phyloP scores from a whole-genome alignment of 1,140 invertebrate species.

The Acyrthosiphon pisum region DNA sequence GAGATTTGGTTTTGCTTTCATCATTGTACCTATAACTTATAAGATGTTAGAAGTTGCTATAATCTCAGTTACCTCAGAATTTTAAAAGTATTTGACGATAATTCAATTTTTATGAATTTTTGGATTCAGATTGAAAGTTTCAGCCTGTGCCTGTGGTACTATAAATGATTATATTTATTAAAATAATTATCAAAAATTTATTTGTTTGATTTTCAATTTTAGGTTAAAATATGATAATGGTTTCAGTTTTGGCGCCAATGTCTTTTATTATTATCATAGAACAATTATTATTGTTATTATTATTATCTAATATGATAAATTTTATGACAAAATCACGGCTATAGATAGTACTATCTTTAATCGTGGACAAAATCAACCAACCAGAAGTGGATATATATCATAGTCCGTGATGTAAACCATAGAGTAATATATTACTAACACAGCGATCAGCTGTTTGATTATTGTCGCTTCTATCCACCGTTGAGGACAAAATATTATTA shows the following conservation, averaged over 20 bases:
- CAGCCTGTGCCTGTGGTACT: too few relatives aligned
- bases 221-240: not conserved
- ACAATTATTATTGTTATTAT: not conserved
- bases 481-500: too few relatives aligned
- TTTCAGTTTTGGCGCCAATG: slow-evolving; percentile 12
- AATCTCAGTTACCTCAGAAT: not conserved
- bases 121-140: not conserved
- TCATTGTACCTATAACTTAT: not conserved
- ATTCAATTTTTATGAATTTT: not conserved
- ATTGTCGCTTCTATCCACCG: too few relatives aligned
- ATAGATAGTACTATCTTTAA: too few relatives aligned
- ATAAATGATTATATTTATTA: too few relatives aligned
- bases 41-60: not conserved
- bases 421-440: too few relatives aligned
- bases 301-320: too few relatives aligned
- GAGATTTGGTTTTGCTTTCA: slow-evolving; percentile 64
- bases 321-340: too few relatives aligned
- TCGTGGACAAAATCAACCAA: too few relatives aligned
- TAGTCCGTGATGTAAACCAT: too few relatives aligned
- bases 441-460: too few relatives aligned
- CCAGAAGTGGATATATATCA: too few relatives aligned
- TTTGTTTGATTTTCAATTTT: not conserved
- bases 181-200: not conserved
- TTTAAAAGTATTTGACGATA: not conserved
- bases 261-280: not conserved